Evolutionary conservation across 1,140 invertebrate genomes (phyloP).

Genomic region (Colletes latitarsis): DNA sequence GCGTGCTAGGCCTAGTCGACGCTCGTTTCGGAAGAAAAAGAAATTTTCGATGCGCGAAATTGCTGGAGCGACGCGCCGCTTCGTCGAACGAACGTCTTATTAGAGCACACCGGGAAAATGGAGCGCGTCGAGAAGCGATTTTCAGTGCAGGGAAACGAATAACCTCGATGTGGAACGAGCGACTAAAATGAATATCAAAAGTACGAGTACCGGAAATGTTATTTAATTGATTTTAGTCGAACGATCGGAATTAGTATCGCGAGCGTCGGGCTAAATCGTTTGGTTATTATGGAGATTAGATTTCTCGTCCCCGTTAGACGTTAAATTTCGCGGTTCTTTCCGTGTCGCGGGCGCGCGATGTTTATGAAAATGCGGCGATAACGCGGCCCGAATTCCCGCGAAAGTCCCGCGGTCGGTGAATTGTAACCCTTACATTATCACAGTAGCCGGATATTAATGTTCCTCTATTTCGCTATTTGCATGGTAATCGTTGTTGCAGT

Average conservation of each 20-base stretch:
- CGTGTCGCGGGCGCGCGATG: not conserved
- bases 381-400: not conserved
- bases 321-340: conserved; percentile 16
- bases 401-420: not conserved
- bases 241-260: too few relatives aligned
- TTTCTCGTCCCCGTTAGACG: not conserved
- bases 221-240: conserved; percentile 15
- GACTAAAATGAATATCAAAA: too few relatives aligned
- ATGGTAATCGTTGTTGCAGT: conserved; percentile 2
- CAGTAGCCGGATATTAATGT: not conserved
- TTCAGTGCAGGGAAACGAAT: not conserved
- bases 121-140: not conserved
- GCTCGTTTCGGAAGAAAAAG: not conserved
- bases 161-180: not conserved
- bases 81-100: too few relatives aligned
- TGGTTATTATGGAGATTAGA: not conserved
- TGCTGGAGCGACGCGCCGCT: not conserved
- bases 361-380: conserved; percentile 3
- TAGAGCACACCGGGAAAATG: not conserved
- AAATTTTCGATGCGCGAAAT: conserved; percentile 11
- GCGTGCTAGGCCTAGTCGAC: not conserved
- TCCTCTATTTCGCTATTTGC: conserved; percentile 1
- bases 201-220: too few relatives aligned
- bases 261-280: too few relatives aligned
- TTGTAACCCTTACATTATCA: too few relatives aligned